Percentiles rank a stretch among this genome's conserved stretches.
Evolutionary conservation across 2,888 invertebrate species (phyloP).

Genomic region (Hedya salicella): DNA sequence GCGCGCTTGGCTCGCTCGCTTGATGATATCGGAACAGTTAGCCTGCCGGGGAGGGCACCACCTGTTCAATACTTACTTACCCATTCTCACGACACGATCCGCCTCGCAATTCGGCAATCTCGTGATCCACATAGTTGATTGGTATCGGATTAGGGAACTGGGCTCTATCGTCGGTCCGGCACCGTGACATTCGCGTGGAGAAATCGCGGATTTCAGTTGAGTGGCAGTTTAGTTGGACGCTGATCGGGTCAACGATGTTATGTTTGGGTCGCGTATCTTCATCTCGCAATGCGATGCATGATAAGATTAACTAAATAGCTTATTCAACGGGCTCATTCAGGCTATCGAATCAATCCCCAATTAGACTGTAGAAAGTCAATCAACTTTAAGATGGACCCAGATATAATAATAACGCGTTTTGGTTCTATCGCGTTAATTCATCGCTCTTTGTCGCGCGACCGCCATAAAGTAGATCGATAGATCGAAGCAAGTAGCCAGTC

Average conservation of each 20-base stretch:
- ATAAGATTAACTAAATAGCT: constrained; percentile 75
- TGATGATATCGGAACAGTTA: constrained; percentile 79
- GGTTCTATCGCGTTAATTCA: not conserved
- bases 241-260: constrained; percentile 71
- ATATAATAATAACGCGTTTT: constrained; percentile 32
- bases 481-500: not conserved
- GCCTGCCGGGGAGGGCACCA: constrained; percentile 78
- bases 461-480: not conserved
- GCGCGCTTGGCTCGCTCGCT: constrained; percentile 66
- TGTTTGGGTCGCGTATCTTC: constrained; percentile 67
- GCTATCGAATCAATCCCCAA: constrained; percentile 70
- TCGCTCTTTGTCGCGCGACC: not conserved
- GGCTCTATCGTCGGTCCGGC: constrained; percentile 66
- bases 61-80: constrained; percentile 72
- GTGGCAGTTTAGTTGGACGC: constrained; percentile 64
- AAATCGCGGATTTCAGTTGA: constrained; percentile 71
- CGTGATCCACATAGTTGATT: constrained; percentile 82
- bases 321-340: constrained; percentile 67
- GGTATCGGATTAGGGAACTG: constrained; percentile 78
- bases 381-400: constrained; percentile 60
- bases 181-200: constrained; percentile 77
- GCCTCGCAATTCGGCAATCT: constrained; percentile 74
- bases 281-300: constrained; percentile 61
- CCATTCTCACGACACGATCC: constrained; percentile 79
- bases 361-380: constrained; percentile 80